phyloP scores from a whole-genome alignment of 2,797 vertebrate species.

The Notolabrus celidotus region DNA sequence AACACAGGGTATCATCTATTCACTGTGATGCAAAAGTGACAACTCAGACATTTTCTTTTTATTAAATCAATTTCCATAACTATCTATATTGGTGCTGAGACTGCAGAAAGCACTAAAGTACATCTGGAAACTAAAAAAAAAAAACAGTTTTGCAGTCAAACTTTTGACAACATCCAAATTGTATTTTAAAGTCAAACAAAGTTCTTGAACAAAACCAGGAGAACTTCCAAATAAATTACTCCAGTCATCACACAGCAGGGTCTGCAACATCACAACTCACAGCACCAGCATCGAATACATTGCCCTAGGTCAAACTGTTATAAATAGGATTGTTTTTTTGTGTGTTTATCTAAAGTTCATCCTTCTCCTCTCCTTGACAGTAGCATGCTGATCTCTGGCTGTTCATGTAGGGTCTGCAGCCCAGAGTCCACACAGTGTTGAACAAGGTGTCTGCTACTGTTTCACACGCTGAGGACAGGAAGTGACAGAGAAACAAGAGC shows the following conservation, averaged over 20 bases:
- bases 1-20: too few relatives aligned
- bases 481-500: constrained; percentile 41
- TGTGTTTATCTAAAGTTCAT: constrained; percentile 86
- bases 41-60: too few relatives aligned
- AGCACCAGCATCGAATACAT: background rate
- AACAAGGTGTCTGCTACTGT: constrained; percentile 92
- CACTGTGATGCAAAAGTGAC: too few relatives aligned
- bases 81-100: too few relatives aligned
- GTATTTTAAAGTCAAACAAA: constrained; percentile 7
- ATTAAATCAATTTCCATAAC: too few relatives aligned
- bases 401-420: constrained; percentile 97
- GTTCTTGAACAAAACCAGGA: constrained; percentile 36
- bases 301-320: background rate
- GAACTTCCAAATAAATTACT: constrained; percentile 71
- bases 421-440: constrained; percentile 94
- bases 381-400: constrained; percentile 92
- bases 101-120: background rate
- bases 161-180: background rate
- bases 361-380: constrained; percentile 91
- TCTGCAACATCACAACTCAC: background rate
- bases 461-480: constrained; percentile 85
- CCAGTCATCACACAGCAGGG: constrained; percentile 26
- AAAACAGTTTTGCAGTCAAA: background rate
- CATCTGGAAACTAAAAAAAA: background rate
- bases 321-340: constrained; percentile 26